Evolutionary conservation across 2,888 invertebrate species (phyloP).

Genomic region (Auanema sp.): DNA sequence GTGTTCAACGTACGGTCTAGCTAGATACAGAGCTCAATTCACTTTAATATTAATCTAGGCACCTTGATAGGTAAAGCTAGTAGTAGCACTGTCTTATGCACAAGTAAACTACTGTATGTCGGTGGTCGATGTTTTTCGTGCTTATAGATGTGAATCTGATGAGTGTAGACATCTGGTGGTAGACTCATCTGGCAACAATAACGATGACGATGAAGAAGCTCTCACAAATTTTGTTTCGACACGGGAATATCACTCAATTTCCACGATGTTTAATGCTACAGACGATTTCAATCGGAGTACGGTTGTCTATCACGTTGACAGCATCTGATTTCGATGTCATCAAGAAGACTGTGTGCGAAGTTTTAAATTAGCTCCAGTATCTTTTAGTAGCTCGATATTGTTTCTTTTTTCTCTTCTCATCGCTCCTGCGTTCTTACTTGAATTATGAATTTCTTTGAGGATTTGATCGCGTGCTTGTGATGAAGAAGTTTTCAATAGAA

Average conservation of each 20-base stretch:
- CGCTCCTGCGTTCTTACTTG: neutral
- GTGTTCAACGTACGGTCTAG: too few relatives aligned
- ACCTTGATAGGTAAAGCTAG: too few relatives aligned
- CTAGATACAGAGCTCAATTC: too few relatives aligned
- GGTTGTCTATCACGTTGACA: neutral
- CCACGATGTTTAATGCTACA: too few relatives aligned
- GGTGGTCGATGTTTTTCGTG: conserved; percentile 17
- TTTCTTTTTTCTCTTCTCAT: neutral
- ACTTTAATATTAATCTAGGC: too few relatives aligned
- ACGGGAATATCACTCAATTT: too few relatives aligned
- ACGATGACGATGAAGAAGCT: conserved; percentile 17
- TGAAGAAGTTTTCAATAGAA: conserved; percentile 20
- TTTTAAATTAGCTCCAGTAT: neutral
- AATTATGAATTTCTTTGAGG: neutral
- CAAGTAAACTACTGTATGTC: conserved; percentile 9
- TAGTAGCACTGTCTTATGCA: neutral
- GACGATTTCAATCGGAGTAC: too few relatives aligned
- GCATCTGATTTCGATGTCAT: conserved; percentile 4
- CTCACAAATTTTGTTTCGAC: conserved; percentile 15
- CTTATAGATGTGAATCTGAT: conserved; percentile 5
- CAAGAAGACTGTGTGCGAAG: neutral
- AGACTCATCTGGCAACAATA: conserved; percentile 22
- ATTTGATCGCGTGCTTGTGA: neutral
- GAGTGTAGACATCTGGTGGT: conserved; percentile 22
- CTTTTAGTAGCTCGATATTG: neutral